A percentile compares a stretch with the other conserved stretches of the same genome.
These are phyloP conservation scores for Sylvilagus floridanus DNA, from an alignment of 2,797 vertebrate genomes.

Conservation along the genomic window DNA sequence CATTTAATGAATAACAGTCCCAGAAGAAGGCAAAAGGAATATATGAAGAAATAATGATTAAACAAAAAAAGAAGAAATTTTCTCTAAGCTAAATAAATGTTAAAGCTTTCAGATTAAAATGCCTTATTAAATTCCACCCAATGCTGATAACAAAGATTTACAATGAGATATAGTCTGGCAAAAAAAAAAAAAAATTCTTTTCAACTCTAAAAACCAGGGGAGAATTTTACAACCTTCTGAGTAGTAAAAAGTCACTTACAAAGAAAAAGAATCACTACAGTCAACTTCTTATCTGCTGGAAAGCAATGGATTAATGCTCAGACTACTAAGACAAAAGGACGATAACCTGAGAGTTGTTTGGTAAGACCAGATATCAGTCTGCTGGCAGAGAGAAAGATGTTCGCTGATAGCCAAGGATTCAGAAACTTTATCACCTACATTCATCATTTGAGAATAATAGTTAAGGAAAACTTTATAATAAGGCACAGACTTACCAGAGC, in stretches of 20 bases:
- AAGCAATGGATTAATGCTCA: conserved; percentile 9
- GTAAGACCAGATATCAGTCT: neutral
- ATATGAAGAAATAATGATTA: neutral
- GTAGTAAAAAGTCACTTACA: neutral
- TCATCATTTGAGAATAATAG: conserved; percentile 20
- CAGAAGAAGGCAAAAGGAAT: neutral
- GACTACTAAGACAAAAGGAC: neutral
- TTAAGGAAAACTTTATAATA: conserved; percentile 23
- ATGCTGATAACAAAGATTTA: neutral
- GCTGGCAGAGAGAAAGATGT: neutral
- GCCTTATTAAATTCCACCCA: conserved; percentile 5
- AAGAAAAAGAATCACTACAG: neutral
- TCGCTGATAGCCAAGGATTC: neutral
- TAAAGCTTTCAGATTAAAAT: neutral
- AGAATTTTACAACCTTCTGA: neutral
- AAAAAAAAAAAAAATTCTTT: neutral
- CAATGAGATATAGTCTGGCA: neutral
- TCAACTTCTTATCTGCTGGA: neutral
- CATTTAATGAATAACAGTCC: neutral
- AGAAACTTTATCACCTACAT: neutral
- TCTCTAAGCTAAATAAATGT: neutral
- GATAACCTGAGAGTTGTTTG: neutral
- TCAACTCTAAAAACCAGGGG: neutral
- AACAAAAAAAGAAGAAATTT: neutral
- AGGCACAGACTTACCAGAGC: neutral